Conservation (phyloP, 35 echinoderm and acorn worm species). For the Ptychodera flava region DNA sequence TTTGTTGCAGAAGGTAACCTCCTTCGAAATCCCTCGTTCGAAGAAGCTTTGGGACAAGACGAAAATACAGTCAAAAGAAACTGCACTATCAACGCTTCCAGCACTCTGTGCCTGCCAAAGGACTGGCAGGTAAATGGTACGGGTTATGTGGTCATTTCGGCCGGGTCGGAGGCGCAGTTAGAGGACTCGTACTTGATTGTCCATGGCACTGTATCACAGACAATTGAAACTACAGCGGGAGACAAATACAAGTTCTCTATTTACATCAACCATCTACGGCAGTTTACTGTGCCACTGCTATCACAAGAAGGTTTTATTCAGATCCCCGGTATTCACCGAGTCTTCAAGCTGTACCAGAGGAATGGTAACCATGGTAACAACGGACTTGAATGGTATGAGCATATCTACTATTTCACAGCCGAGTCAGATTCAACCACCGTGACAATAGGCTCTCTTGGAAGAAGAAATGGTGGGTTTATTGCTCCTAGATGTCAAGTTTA, state of each 20-base stretch:
- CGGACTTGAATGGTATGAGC: constrained; percentile 6
- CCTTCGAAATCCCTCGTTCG: constrained; percentile 32
- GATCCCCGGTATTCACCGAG: constrained; percentile 6
- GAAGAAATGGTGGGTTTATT: no score
- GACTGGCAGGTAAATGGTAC: no score
- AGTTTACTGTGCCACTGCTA: constrained; percentile 4
- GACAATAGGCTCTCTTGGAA: constrained; percentile 5
- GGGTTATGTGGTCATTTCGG: no score
- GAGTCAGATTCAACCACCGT: neutral
- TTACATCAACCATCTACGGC: neutral
- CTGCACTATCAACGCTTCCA: no score
- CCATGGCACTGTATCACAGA: constrained; percentile 19
- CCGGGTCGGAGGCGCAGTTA: no score
- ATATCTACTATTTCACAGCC: constrained; percentile 32
- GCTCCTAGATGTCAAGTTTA: no score
- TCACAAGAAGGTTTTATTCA: constrained; percentile 23
- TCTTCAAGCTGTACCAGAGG: constrained; percentile 18
- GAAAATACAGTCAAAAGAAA: no score
- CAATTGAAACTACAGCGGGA: neutral
- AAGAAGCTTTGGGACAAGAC: no score
- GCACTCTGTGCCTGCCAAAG: no score
- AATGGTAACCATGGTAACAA: neutral
- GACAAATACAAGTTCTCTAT: constrained; percentile 5
- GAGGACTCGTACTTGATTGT: neutral
- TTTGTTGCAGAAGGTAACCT: neutral